Conservation (phyloP, 2,888 invertebrate genomes). For the Lypha dubia region DNA sequence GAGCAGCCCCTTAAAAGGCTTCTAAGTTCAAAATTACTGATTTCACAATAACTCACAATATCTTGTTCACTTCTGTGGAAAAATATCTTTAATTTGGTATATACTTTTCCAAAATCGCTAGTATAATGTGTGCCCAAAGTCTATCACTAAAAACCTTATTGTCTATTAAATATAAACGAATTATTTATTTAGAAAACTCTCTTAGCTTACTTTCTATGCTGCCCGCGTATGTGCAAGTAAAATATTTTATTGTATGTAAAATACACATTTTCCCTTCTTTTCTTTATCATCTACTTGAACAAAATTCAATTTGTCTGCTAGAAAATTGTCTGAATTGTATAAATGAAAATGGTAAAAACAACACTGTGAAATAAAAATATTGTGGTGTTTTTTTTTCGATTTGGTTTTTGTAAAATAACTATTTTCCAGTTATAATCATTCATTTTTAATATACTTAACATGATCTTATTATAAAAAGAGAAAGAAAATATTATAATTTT, state of each 20-base stretch:
- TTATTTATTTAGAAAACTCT: no score
- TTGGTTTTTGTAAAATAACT: slow-evolving; percentile 36
- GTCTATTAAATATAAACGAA: no score
- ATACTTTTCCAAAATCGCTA: no score
- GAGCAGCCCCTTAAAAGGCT: no score
- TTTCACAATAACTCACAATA: no score
- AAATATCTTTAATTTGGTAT: no score
- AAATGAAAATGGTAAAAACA: slow-evolving; percentile 34
- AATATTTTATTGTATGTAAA: slow-evolving; percentile 2
- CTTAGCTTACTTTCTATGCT: neutral
- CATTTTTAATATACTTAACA: slow-evolving; percentile 70
- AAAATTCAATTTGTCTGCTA: slow-evolving; percentile 62
- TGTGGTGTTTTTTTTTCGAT: neutral
- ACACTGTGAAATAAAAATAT: neutral
- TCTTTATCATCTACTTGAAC: slow-evolving; percentile 26
- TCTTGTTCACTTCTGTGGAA: no score
- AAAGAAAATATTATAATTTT: slow-evolving; percentile 39
- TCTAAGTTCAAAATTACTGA: no score
- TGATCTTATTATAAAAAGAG: slow-evolving; percentile 53
- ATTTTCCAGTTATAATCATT: slow-evolving; percentile 62
- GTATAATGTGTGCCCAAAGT: no score
- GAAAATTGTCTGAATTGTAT: slow-evolving; percentile 46
- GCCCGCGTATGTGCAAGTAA: neutral
- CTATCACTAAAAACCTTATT: no score
- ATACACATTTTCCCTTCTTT: neutral